These are phyloP conservation scores for Petrolisthes cinctipes DNA, from an alignment of 2,888 invertebrate genomes.

Conservation along the genomic window DNA sequence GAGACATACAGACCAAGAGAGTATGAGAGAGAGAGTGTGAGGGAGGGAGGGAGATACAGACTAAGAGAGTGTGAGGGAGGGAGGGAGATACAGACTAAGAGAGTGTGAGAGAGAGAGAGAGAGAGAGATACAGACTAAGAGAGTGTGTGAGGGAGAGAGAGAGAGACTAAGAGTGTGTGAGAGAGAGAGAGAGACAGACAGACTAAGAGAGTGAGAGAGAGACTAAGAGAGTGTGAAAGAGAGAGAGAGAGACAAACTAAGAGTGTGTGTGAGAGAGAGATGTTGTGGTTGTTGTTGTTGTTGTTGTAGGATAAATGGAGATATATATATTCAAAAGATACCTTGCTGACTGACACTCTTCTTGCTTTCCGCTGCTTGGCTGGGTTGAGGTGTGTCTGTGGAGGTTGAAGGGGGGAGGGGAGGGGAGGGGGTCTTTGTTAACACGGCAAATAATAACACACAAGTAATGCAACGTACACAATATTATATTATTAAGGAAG, in stretches of 20 bases:
- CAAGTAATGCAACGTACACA: not conserved
- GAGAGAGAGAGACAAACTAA: too few species aligned
- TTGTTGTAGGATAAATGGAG: not conserved
- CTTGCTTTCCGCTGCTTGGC: constrained; percentile 44
- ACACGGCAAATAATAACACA: too few species aligned
- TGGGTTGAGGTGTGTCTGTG: constrained; percentile 46
- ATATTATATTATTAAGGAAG: too few species aligned
- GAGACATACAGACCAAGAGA: not conserved
- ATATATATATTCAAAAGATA: constrained; percentile 17
- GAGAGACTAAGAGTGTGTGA: not conserved
- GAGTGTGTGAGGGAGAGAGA: constrained; percentile 2
- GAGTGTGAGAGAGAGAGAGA: not conserved
- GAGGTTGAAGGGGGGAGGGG: not conserved
- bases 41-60: not conserved
- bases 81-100: not conserved
- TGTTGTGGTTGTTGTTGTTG: not conserved
- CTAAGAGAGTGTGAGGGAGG: too few species aligned
- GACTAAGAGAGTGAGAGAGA: not conserved
- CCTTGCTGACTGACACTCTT: constrained; percentile 55
- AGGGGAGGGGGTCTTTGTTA: too few species aligned
- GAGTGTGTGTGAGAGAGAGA: too few species aligned
- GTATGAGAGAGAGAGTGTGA: not conserved
- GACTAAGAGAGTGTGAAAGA: not conserved
- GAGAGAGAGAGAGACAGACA: constrained; percentile 3
- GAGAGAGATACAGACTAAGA: not conserved